phyloP scores from a whole-genome alignment of 2,113 vertebrate genomes.

The Ia io region DNA sequence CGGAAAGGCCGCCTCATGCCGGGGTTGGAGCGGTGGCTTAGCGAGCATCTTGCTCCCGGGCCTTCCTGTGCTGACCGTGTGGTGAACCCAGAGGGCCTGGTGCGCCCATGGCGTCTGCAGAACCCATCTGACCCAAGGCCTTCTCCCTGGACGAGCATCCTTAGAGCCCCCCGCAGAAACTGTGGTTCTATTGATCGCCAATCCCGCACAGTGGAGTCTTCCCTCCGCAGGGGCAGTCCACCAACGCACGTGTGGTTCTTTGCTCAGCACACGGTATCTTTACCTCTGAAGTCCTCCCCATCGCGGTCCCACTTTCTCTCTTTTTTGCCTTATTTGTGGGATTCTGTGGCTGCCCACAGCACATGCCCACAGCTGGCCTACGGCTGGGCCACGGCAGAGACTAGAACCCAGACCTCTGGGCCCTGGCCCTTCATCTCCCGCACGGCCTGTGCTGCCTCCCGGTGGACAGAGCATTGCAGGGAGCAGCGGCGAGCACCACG shows the following conservation, averaged over 20 bases:
- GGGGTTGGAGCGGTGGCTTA: not conserved
- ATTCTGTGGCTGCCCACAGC: not conserved
- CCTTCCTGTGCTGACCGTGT: accelerated
- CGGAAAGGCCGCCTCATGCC: not conserved
- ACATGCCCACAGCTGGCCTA: accelerated
- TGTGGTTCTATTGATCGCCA: no score
- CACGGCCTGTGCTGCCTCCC: slow-evolving; percentile 66
- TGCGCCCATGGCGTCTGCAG: not conserved
- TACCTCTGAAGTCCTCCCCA: accelerated
- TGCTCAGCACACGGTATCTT: not conserved
- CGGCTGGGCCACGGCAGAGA: not conserved
- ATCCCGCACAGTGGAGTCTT: not conserved
- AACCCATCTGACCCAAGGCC: not conserved
- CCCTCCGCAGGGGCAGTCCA: not conserved
- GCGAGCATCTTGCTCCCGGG: not conserved
- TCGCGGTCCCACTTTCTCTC: not conserved
- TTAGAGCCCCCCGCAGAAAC: not conserved
- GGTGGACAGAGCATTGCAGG: slow-evolving; percentile 45
- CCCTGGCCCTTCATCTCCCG: not conserved
- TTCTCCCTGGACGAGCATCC: not conserved
- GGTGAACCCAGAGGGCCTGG: not conserved
- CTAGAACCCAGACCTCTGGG: slow-evolving; percentile 48
- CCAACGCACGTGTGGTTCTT: not conserved
- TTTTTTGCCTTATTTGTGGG: not conserved
- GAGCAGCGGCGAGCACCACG: not conserved